These are phyloP conservation scores for Diloba caeruleocephala DNA, from an alignment of 2,888 invertebrate species.

Conservation along the genomic window DNA sequence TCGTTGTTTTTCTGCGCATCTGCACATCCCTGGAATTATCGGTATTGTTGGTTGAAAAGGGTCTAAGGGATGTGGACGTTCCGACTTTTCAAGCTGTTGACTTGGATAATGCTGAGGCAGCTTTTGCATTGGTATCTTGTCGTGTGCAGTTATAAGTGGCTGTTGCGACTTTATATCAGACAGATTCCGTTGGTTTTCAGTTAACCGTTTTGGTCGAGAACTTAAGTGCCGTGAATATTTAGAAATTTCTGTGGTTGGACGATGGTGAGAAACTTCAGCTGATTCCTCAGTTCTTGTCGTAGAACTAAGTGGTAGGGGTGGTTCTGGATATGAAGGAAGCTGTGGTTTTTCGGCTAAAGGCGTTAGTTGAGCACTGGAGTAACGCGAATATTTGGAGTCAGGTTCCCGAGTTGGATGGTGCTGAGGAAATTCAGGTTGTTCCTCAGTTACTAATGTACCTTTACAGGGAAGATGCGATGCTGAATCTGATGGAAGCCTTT, in stretches of 20 bases:
- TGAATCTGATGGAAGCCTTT: not conserved
- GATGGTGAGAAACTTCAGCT: not conserved
- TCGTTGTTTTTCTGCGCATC: not conserved
- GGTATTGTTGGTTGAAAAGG: not conserved
- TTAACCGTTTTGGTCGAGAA: slow-evolving; percentile 1
- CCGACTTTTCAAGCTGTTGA: not conserved
- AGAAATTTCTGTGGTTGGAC: not conserved
- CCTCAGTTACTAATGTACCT: not conserved
- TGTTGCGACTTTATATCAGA: not conserved
- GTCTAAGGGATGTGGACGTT: slow-evolving; percentile 1
- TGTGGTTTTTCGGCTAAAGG: not conserved
- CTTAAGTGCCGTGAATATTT: not conserved
- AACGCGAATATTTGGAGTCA: slow-evolving; percentile 1
- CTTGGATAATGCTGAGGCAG: not conserved
- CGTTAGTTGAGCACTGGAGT: not conserved
- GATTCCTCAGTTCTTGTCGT: not conserved
- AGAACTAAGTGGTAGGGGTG: not conserved
- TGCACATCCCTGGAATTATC: slow-evolving; percentile 4
- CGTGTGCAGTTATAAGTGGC: not conserved
- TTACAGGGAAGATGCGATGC: not conserved
- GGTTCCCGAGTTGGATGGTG: not conserved
- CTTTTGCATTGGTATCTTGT: not conserved
- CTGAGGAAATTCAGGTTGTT: not conserved
- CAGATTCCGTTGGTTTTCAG: not conserved
- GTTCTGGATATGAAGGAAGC: not conserved